Percentiles rank a stretch among this genome's conserved stretches.
Evolutionary conservation across 1,140 invertebrate species (phyloP).

Genomic region (Pinna nobilis): DNA sequence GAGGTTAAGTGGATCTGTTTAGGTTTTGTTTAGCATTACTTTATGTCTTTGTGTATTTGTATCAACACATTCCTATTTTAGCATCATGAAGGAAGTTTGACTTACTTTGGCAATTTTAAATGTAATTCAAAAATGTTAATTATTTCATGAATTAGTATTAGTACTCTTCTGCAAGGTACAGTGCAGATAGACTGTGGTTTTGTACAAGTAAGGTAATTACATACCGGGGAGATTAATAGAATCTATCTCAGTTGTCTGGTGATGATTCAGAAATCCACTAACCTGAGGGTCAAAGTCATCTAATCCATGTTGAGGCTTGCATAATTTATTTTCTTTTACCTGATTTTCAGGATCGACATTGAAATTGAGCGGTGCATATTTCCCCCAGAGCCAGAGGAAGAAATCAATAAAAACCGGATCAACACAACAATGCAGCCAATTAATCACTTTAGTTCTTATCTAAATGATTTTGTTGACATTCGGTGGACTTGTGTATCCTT

Average conservation of each 20-base stretch:
- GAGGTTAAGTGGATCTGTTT: constrained; percentile 23
- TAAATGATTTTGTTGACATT: constrained; percentile 62
- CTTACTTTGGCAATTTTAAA: not conserved
- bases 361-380: constrained; percentile 51
- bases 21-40: not conserved
- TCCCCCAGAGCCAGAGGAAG: constrained; percentile 26
- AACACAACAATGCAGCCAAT: constrained; percentile 22
- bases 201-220: not conserved
- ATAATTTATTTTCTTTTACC: constrained; percentile 2
- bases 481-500: constrained; percentile 66
- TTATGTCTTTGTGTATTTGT: not conserved
- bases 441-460: constrained; percentile 49
- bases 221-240: too few relatives aligned
- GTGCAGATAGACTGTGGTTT: not conserved
- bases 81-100: not conserved
- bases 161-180: not conserved
- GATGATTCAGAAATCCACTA: too few relatives aligned
- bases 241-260: too few relatives aligned
- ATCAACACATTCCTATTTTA: not conserved
- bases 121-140: not conserved
- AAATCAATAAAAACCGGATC: constrained; percentile 28
- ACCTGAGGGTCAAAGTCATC: not conserved
- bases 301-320: not conserved
- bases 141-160: too few relatives aligned
- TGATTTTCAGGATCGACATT: constrained; percentile 55